Percentiles rank a stretch among this genome's conserved stretches.
These are phyloP conservation scores for Theonella swinhoei DNA, from an alignment of 37 sponge, comb jelly and placozoan genomes.

Conservation along the genomic window DNA sequence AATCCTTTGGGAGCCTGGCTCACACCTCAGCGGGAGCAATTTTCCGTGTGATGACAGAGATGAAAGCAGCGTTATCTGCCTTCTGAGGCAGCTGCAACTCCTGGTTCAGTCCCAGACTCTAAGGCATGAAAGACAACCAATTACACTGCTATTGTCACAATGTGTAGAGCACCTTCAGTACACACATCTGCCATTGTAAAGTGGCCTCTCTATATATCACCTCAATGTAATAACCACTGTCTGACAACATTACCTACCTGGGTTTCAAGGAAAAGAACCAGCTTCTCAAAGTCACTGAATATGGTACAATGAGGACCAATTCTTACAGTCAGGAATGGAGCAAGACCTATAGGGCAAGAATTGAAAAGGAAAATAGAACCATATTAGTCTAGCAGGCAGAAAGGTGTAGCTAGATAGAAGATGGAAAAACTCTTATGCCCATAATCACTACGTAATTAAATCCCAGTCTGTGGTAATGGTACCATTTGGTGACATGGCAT, in stretches of 20 bases:
- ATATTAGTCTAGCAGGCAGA: neutral
- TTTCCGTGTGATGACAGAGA: slow-evolving; percentile 26
- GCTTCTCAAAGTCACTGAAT: slow-evolving; percentile 19
- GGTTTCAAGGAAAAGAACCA: slow-evolving; percentile 20
- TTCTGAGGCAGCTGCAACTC: slow-evolving; percentile 11
- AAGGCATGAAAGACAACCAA: neutral
- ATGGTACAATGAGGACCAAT: slow-evolving; percentile 14
- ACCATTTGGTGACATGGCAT: slow-evolving; percentile 58
- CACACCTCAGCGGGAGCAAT: slow-evolving; percentile 26
- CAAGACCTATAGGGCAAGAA: slow-evolving; percentile 12
- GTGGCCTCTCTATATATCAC: no score
- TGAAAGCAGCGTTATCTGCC: slow-evolving; percentile 34
- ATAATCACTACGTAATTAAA: neutral
- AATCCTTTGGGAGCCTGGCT: neutral
- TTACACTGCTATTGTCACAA: no score
- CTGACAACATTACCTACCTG: no score
- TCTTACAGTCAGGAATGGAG: slow-evolving; percentile 38
- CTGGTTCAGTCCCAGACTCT: slow-evolving; percentile 14
- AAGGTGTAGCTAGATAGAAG: neutral
- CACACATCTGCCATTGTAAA: no score
- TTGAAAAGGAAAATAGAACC: neutral
- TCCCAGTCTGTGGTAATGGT: no score
- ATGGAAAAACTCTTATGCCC: neutral
- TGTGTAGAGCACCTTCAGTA: no score
- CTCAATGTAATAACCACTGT: no score